Percentiles rank a stretch among this genome's conserved stretches.
Evolutionary conservation across 2,888 invertebrate genomes (phyloP).

Genomic region (Xylota sylvarum): DNA sequence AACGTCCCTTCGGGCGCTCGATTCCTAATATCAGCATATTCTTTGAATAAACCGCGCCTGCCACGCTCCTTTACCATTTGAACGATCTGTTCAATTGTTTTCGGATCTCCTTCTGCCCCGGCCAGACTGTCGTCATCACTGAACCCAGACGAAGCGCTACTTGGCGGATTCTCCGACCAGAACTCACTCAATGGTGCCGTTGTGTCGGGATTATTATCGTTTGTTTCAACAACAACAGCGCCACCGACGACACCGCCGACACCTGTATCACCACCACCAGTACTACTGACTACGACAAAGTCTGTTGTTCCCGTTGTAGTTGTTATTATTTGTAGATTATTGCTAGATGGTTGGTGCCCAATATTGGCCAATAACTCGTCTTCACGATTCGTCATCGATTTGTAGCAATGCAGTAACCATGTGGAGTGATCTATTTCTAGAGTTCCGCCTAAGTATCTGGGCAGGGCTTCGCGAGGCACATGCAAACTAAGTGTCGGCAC

Average conservation of each 20-base stretch:
- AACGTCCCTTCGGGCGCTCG: constrained; percentile 95
- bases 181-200: constrained; percentile 81
- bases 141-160: constrained; percentile 92
- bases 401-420: constrained; percentile 92
- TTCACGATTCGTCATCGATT: constrained; percentile 93
- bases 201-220: constrained; percentile 83
- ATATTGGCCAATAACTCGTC: constrained; percentile 85
- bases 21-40: constrained; percentile 95
- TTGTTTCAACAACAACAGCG: constrained; percentile 82
- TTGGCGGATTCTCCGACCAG: constrained; percentile 88
- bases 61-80: constrained; percentile 90
- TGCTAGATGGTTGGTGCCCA: constrained; percentile 81
- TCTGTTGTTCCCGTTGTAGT: constrained; percentile 60
- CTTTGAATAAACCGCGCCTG: constrained; percentile 92
- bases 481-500: constrained; percentile 95
- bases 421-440: constrained; percentile 94
- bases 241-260: constrained; percentile 78
- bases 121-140: constrained; percentile 96
- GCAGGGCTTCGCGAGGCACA: constrained; percentile 95
- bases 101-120: constrained; percentile 89
- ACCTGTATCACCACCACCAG: constrained; percentile 80
- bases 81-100: constrained; percentile 88
- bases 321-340: constrained; percentile 68
- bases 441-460: constrained; percentile 94
- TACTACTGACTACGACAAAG: constrained; percentile 76